These are phyloP conservation scores for Catostomus latipinnis DNA, from an alignment of 2,797 vertebrate species.

Conservation along the genomic window DNA sequence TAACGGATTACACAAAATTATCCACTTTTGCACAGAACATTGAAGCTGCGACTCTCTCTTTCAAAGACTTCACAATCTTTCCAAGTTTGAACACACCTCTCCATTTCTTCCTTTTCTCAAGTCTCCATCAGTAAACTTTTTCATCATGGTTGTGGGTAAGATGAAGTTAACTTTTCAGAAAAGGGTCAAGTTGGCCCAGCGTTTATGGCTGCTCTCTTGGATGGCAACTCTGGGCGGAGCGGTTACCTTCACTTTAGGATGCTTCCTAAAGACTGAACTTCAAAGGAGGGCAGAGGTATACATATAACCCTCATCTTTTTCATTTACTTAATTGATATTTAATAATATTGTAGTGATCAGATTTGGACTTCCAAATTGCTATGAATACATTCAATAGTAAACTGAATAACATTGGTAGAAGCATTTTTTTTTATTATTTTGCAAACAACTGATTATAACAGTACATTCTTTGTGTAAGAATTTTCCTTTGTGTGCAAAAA, in stretches of 20 bases:
- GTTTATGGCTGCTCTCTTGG: conserved; percentile 84
- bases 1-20: conserved; percentile 14
- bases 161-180: conserved; percentile 85
- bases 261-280: conserved; percentile 83
- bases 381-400: background rate
- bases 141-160: conserved; percentile 83
- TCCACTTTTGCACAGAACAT: background rate
- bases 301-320: background rate
- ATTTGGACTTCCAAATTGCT: background rate
- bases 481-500: no score
- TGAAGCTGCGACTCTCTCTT: background rate
- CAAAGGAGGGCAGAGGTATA: conserved; percentile 80
- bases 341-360: background rate
- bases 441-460: no score
- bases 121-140: conserved; percentile 45
- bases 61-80: background rate
- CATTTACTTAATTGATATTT: background rate
- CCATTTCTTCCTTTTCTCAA: conserved; percentile 60
- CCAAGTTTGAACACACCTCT: background rate
- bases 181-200: conserved; percentile 82
- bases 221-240: conserved; percentile 76
- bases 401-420: no score
- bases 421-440: no score
- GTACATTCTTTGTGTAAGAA: background rate
- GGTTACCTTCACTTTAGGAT: conserved; percentile 81